A percentile compares a stretch with the other conserved stretches of the same genome.
phyloP scores from a whole-genome alignment of 2,113 vertebrate species.

The Saccopteryx leptura region DNA sequence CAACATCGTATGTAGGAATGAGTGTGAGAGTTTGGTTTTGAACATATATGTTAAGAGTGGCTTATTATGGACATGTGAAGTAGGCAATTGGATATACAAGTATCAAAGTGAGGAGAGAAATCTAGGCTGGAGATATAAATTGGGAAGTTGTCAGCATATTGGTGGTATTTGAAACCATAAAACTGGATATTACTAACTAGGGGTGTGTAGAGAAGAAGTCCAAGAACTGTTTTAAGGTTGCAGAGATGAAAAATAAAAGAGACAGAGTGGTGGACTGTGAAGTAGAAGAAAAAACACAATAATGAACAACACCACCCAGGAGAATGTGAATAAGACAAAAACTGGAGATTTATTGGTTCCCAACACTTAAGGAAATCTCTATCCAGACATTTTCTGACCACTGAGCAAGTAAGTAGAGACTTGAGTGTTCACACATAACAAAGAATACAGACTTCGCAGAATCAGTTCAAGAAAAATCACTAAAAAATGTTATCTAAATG shows the following conservation, averaged over 20 bases:
- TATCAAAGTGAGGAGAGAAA: background rate
- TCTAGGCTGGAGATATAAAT: background rate
- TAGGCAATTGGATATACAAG: background rate
- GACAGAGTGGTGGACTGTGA: background rate
- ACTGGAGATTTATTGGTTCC: background rate
- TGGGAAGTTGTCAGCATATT: background rate
- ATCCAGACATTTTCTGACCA: background rate
- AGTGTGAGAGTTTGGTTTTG: background rate
- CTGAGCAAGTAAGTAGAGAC: background rate
- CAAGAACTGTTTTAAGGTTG: background rate
- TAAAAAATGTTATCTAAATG: background rate
- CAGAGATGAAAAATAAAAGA: conserved; percentile 17
- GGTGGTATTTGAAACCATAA: background rate
- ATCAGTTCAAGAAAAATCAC: conserved; percentile 10
- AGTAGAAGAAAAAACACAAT: background rate
- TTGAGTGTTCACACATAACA: background rate
- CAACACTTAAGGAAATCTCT: background rate
- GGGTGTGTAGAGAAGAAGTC: background rate
- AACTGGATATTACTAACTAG: background rate
- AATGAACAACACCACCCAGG: background rate
- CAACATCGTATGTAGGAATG: background rate
- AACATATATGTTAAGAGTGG: background rate
- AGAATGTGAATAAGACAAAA: background rate
- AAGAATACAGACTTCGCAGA: conserved; percentile 7
- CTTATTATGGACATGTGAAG: background rate